Conservation (phyloP, 2,888 invertebrate species). For the Netelia virgata region DNA sequence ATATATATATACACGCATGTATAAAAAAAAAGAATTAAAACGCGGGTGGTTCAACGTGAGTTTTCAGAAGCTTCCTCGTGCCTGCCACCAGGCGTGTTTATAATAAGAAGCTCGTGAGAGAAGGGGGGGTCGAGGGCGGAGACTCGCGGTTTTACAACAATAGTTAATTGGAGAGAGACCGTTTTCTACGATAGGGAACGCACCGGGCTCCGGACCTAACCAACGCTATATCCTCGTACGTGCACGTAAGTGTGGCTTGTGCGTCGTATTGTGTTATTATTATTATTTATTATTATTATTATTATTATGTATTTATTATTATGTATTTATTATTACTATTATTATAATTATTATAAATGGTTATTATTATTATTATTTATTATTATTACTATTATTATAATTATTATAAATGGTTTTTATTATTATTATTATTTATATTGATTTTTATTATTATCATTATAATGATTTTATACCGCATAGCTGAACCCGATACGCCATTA, state of each 20-base stretch:
- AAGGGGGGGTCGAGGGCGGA: background rate
- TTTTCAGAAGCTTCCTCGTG: background rate
- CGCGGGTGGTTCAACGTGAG: conserved; percentile 39
- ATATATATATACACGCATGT: background rate
- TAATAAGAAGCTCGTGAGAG: conserved; percentile 2
- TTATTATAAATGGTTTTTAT: background rate
- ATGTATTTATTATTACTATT: no score
- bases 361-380: background rate
- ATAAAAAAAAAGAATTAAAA: no score
- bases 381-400: conserved; percentile 5
- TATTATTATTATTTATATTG: background rate
- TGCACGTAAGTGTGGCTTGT: background rate
- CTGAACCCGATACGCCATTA: conserved; percentile 36
- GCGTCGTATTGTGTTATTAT: conserved; percentile 8
- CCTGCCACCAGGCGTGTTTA: conserved; percentile 25
- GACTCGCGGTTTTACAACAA: conserved; percentile 65
- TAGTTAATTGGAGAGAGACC: conserved; percentile 70
- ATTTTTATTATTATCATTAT: background rate
- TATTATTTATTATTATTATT: conserved; percentile 4
- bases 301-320: background rate
- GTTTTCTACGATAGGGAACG: conserved; percentile 38
- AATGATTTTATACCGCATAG: background rate
- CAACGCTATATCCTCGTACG: background rate
- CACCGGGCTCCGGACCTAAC: conserved; percentile 51
- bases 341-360: background rate